Evolutionary conservation across 2,888 invertebrate genomes (phyloP).

Genomic region (Cotesia congregata): DNA sequence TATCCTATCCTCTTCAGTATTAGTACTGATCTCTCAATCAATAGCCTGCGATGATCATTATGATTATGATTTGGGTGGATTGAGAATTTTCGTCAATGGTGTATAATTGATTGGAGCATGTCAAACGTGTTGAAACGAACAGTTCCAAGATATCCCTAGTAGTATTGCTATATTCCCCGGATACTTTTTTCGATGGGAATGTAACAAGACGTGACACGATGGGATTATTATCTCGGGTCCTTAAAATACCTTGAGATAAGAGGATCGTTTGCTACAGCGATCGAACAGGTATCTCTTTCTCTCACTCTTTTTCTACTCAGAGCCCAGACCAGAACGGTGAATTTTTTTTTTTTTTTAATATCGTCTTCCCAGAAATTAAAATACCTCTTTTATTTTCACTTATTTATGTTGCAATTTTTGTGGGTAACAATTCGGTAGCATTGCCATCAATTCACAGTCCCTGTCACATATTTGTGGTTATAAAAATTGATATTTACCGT

Average conservation of each 20-base stretch:
- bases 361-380: slow-evolving; percentile 39
- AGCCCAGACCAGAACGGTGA: background rate
- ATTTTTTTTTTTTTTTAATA: background rate
- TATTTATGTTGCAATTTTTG: background rate
- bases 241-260: slow-evolving; percentile 29
- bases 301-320: background rate
- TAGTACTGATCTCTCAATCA: background rate
- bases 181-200: slow-evolving; percentile 14
- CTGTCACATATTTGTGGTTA: background rate
- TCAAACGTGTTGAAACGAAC: background rate
- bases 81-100: background rate
- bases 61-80: background rate
- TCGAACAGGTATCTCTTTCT: slow-evolving; percentile 15
- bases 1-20: background rate
- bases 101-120: background rate
- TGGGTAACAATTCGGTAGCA: background rate
- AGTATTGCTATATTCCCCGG: background rate
- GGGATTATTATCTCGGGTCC: slow-evolving; percentile 22
- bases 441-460: background rate
- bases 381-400: background rate
- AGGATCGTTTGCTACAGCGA: slow-evolving; percentile 8
- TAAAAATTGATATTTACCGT: slow-evolving; percentile 2
- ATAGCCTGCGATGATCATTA: background rate
- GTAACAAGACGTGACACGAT: slow-evolving; percentile 26
- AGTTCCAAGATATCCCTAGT: background rate